phyloP scores from a whole-genome alignment of 1,140 invertebrate species.

The Drosophila pseudoananassae region DNA sequence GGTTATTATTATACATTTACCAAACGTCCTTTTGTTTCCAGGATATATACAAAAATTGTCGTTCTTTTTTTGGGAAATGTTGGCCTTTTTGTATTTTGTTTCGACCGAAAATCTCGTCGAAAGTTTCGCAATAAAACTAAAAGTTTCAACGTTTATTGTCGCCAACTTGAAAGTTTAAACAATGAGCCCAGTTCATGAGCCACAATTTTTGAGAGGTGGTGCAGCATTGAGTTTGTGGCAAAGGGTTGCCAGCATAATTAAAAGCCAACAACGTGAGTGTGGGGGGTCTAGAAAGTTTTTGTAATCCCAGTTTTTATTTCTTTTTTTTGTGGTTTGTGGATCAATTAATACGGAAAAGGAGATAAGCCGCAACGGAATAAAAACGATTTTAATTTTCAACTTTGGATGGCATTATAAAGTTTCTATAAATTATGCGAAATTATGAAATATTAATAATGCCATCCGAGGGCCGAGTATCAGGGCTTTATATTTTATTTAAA shows the following conservation, averaged over 20 bases:
- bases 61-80: slow-evolving; percentile 6
- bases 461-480: slow-evolving; percentile 9
- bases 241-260: slow-evolving; percentile 69
- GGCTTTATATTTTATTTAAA: slow-evolving; percentile 65
- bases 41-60: slow-evolving; percentile 1
- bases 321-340: slow-evolving; percentile 5
- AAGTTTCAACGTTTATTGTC: slow-evolving; percentile 82
- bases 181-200: slow-evolving; percentile 79
- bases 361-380: slow-evolving; percentile 45
- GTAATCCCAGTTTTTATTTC: slow-evolving; percentile 54
- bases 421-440: slow-evolving; percentile 57
- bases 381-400: slow-evolving; percentile 43
- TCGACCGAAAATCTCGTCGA: slow-evolving; percentile 75
- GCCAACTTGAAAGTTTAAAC: slow-evolving; percentile 82
- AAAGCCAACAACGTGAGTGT: slow-evolving; percentile 57
- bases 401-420: slow-evolving; percentile 34
- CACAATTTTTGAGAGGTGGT: slow-evolving; percentile 56
- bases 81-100: slow-evolving; percentile 56
- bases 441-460: slow-evolving; percentile 66
- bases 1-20: slow-evolving; percentile 80
- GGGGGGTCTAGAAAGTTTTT: slow-evolving; percentile 48
- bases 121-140: slow-evolving; percentile 81
- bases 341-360: slow-evolving; percentile 56
- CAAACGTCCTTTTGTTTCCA: slow-evolving; percentile 26
- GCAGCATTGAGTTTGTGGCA: slow-evolving; percentile 36